phyloP scores from a whole-genome alignment of 2,113 vertebrate species.

The Zapus hudsonius region DNA sequence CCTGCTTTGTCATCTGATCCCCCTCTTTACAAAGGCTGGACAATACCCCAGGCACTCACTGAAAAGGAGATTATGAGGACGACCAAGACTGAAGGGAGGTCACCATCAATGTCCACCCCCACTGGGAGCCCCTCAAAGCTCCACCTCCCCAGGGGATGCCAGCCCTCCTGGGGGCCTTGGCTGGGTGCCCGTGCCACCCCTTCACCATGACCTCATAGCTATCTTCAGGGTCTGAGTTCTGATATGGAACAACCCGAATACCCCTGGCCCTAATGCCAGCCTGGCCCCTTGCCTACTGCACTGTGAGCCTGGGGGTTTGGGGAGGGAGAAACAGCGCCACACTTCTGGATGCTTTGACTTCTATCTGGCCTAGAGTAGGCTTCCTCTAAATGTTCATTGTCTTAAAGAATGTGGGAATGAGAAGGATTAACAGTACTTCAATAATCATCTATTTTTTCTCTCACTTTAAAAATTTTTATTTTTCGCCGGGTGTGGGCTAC shows the following conservation, averaged over 20 bases:
- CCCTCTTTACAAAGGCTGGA: slow-evolving; percentile 71
- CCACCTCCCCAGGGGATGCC: neutral
- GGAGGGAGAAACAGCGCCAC: neutral
- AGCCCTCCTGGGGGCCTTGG: slow-evolving; percentile 12
- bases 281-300: neutral
- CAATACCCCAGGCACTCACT: slow-evolving; percentile 58
- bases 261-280: neutral
- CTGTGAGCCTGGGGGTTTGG: neutral
- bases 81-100: slow-evolving; percentile 29
- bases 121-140: neutral
- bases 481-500: too few species aligned
- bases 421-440: neutral
- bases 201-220: neutral
- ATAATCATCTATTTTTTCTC: too few species aligned
- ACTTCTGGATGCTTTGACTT: neutral
- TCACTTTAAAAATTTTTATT: too few species aligned
- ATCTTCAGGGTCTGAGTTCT: neutral
- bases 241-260: too few species aligned
- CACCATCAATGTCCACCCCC: slow-evolving; percentile 19
- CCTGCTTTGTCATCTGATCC: slow-evolving; percentile 71
- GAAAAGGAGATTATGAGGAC: slow-evolving; percentile 70
- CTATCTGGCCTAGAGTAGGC: neutral
- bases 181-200: neutral
- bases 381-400: neutral
- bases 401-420: neutral